A percentile compares a stretch with the other conserved stretches of the same genome.
Conservation (phyloP, 2,797 vertebrate genomes). For the Halcyon chelicuti region DNA sequence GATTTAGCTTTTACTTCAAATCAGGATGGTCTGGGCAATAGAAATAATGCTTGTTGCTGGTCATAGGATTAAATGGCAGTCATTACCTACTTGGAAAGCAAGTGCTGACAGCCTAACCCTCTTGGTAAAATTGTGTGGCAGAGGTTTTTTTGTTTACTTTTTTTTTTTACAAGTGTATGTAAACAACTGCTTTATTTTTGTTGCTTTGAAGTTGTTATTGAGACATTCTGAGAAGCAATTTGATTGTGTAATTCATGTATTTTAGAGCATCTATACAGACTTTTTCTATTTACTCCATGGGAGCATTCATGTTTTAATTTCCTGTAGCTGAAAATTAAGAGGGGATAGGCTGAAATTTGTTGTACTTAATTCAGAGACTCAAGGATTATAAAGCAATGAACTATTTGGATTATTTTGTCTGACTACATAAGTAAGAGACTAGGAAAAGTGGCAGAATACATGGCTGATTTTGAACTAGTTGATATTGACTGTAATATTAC, state of each 20-base stretch:
- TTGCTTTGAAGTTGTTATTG: not conserved
- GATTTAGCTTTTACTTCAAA: not conserved
- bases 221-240: not conserved
- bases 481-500: not conserved
- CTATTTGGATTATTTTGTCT: not conserved
- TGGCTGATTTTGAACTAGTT: not conserved
- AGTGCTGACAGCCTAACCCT: not conserved
- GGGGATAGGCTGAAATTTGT: not conserved
- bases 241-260: not conserved
- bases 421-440: not conserved
- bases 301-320: not conserved
- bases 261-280: not conserved
- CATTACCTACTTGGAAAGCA: not conserved
- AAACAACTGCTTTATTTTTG: not conserved
- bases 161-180: not conserved
- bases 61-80: not conserved
- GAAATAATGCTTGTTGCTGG: not conserved
- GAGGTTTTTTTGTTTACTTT: not conserved
- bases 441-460: not conserved
- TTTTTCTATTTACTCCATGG: not conserved
- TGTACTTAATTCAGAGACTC: not conserved
- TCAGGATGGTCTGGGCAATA: not conserved
- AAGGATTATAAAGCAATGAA: not conserved
- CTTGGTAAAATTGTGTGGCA: not conserved
- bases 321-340: not conserved